Conservation (phyloP, 2,797 vertebrate species). For the Smutsia temminckii region DNA sequence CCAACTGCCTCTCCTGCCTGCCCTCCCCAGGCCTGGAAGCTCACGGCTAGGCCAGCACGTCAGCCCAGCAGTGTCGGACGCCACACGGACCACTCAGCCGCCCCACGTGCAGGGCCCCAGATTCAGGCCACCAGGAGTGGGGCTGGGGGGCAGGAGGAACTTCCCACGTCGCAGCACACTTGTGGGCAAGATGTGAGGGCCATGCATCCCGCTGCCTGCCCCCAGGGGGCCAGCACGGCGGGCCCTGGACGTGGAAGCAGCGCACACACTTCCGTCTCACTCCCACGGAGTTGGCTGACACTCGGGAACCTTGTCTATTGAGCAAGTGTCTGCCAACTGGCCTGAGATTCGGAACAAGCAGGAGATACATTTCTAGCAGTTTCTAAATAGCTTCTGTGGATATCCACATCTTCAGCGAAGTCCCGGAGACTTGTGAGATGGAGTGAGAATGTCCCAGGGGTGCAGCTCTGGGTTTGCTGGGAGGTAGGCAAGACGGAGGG, state of each 20-base stretch:
- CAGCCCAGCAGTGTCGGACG: background rate
- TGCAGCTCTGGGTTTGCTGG: background rate
- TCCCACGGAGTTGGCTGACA: no score
- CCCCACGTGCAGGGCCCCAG: background rate
- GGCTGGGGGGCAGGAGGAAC: background rate
- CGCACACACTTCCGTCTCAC: fast-evolving
- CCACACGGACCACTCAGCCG: background rate
- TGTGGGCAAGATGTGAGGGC: no score
- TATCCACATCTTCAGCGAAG: background rate
- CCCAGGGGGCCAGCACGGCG: no score
- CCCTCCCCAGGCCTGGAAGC: background rate
- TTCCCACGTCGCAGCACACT: background rate
- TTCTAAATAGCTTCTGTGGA: background rate
- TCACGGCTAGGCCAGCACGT: fast-evolving
- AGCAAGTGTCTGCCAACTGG: background rate
- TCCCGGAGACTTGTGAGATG: no score
- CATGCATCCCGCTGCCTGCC: no score
- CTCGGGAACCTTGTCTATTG: background rate
- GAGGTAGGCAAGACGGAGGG: fast-evolving
- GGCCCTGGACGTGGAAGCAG: background rate
- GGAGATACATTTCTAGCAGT: background rate
- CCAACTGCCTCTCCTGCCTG: no score
- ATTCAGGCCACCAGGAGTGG: no score
- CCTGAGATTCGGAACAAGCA: background rate
- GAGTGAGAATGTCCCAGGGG: no score